A percentile compares a stretch with the other conserved stretches of the same genome.
These are phyloP conservation scores for Acanthosepion esculentum DNA, from an alignment of 2,888 invertebrate species.

Conservation along the genomic window DNA sequence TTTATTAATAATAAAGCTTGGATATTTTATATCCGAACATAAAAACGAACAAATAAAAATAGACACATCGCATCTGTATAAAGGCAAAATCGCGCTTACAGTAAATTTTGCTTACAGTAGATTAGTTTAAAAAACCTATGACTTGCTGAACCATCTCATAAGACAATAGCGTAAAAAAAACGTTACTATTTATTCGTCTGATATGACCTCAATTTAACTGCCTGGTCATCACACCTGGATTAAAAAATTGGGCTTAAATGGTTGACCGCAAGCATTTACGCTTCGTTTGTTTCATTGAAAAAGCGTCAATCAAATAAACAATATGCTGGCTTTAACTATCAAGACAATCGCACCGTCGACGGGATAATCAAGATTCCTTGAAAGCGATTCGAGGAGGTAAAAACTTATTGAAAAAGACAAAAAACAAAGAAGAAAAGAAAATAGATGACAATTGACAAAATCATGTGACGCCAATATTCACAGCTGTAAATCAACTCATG, in stretches of 20 bases:
- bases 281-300: neutral
- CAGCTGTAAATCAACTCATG: neutral
- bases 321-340: neutral
- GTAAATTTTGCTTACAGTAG: neutral
- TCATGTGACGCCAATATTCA: no score
- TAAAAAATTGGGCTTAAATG: neutral
- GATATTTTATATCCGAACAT: neutral
- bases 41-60: neutral
- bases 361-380: neutral
- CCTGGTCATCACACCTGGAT: slow-evolving; percentile 33
- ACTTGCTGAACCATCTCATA: neutral
- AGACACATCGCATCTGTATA: neutral
- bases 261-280: neutral
- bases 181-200: neutral
- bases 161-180: neutral
- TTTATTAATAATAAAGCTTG: neutral
- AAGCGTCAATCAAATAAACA: slow-evolving; percentile 9
- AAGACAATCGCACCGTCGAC: neutral
- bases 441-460: neutral
- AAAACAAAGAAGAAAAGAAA: neutral
- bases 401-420: neutral
- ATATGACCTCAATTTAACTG: slow-evolving; percentile 1
- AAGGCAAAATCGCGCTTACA: neutral
- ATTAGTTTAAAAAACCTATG: neutral
- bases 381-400: neutral